These are phyloP conservation scores for Cottoperca gobio DNA, from an alignment of 2,797 vertebrate species.

Conservation along the genomic window DNA sequence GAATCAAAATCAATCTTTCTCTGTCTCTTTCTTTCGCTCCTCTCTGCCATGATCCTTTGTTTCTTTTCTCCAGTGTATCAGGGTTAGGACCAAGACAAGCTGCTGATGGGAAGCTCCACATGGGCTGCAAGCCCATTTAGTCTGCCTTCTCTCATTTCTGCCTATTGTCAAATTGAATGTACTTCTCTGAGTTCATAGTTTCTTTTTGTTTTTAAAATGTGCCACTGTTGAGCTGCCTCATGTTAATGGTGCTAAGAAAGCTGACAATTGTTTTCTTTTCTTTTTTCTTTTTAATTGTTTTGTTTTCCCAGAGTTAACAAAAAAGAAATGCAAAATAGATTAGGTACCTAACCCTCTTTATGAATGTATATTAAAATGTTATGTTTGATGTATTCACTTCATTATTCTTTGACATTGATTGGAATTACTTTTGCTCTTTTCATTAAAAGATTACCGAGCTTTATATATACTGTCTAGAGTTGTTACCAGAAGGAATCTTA, in stretches of 20 bases:
- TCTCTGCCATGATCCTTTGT: constrained; percentile 79
- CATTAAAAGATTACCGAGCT: constrained; percentile 96
- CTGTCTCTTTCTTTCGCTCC: constrained; percentile 67
- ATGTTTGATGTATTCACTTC: constrained; percentile 97
- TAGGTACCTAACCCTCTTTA: constrained; percentile 89
- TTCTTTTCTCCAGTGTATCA: constrained; percentile 84
- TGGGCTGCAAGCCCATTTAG: constrained; percentile 84
- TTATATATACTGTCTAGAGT: constrained; percentile 99
- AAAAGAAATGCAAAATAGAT: constrained; percentile 85
- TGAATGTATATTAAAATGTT: constrained; percentile 99
- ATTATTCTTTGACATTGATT: constrained; percentile 96
- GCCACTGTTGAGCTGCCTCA: constrained; percentile 96
- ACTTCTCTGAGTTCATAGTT: constrained; percentile 88
- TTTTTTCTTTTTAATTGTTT: constrained; percentile 29
- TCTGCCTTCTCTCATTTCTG: constrained; percentile 91
- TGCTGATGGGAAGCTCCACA: constrained; percentile 84
- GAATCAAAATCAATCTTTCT: constrained; percentile 78
- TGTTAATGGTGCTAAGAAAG: constrained; percentile 97
- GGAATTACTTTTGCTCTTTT: constrained; percentile 96
- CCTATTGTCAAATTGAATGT: constrained; percentile 99
- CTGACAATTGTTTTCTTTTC: constrained; percentile 70
- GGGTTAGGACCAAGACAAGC: constrained; percentile 86
- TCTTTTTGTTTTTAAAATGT: constrained; percentile 79
- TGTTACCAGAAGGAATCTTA: constrained; percentile 99
- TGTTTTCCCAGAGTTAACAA: constrained; percentile 83